Evolutionary conservation across 1,140 invertebrate species (phyloP).

Genomic region (Pseudomyrmex sp.): DNA sequence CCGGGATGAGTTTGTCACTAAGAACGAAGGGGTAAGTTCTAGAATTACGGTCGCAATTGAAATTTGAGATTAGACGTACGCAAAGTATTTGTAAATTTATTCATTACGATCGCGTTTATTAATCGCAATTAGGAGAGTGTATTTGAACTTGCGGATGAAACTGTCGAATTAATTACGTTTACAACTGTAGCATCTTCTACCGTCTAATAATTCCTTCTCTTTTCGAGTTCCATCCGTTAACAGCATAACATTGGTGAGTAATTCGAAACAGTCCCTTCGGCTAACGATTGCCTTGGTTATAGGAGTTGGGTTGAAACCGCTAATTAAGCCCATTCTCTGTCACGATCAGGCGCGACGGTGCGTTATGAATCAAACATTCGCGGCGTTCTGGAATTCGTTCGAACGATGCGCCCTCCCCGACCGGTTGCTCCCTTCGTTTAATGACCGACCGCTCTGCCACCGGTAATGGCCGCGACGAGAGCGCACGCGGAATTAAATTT

Average conservation of each 20-base stretch:
- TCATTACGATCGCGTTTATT: not conserved
- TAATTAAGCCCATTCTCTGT: slow-evolving; percentile 54
- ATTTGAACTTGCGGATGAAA: slow-evolving; percentile 4
- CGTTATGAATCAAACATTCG: slow-evolving; percentile 52
- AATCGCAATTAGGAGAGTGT: slow-evolving; percentile 4
- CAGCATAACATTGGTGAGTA: slow-evolving; percentile 24
- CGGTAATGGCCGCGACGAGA: slow-evolving; percentile 44
- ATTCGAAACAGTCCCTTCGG: slow-evolving; percentile 8
- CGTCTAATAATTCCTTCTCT: not conserved
- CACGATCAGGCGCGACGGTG: slow-evolving; percentile 38
- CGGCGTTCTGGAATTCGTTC: slow-evolving; percentile 40
- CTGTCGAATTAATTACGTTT: slow-evolving; percentile 27
- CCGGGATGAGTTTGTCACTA: no score
- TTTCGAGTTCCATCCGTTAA: slow-evolving; percentile 15
- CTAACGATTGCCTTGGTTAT: slow-evolving; percentile 42
- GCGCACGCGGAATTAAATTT: slow-evolving; percentile 55
- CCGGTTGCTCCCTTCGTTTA: slow-evolving; percentile 47
- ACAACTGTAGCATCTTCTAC: slow-evolving; percentile 12
- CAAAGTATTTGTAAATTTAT: not conserved
- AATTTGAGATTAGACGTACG: slow-evolving; percentile 7
- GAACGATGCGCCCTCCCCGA: not conserved
- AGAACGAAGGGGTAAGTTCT: no score
- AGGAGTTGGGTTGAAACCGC: slow-evolving; percentile 33
- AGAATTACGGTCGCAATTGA: not conserved
- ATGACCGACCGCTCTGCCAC: slow-evolving; percentile 34